phyloP scores from a whole-genome alignment of 2,797 vertebrate genomes.

The Pyrocephalus nanus region DNA sequence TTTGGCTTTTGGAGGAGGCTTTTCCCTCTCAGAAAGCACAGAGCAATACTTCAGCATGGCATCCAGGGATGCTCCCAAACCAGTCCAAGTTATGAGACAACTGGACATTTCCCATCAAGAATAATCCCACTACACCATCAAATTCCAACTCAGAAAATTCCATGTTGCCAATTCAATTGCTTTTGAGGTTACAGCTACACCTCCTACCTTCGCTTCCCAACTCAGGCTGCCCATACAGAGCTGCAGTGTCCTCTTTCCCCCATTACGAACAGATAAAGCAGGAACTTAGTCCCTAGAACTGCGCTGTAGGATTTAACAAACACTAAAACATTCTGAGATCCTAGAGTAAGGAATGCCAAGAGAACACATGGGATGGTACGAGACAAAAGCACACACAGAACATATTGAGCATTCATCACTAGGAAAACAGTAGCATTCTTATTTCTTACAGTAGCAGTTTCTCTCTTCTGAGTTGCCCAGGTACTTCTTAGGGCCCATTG shows the following conservation, averaged over 20 bases:
- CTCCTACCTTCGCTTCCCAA: not conserved
- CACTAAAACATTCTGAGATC: not conserved
- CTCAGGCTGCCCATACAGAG: not conserved
- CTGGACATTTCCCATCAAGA: not conserved
- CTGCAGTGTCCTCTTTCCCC: not conserved
- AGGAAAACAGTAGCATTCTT: not conserved
- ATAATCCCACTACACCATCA: not conserved
- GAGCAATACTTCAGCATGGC: not conserved
- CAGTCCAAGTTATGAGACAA: not conserved
- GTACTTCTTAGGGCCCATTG: not conserved
- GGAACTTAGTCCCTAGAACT: not conserved
- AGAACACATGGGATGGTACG: not conserved
- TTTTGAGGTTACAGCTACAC: not conserved
- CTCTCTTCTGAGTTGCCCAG: not conserved
- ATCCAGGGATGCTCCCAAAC: not conserved
- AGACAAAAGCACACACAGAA: not conserved
- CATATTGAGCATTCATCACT: not conserved
- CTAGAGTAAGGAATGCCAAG: not conserved
- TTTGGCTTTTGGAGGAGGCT: not conserved
- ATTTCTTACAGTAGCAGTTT: not conserved
- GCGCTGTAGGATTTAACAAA: not conserved
- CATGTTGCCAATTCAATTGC: not conserved
- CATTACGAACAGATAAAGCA: not conserved
- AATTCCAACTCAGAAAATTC: not conserved
- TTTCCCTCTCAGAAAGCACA: not conserved